Evolutionary conservation across 2,888 invertebrate species (phyloP).

Genomic region (Colletes collaris): DNA sequence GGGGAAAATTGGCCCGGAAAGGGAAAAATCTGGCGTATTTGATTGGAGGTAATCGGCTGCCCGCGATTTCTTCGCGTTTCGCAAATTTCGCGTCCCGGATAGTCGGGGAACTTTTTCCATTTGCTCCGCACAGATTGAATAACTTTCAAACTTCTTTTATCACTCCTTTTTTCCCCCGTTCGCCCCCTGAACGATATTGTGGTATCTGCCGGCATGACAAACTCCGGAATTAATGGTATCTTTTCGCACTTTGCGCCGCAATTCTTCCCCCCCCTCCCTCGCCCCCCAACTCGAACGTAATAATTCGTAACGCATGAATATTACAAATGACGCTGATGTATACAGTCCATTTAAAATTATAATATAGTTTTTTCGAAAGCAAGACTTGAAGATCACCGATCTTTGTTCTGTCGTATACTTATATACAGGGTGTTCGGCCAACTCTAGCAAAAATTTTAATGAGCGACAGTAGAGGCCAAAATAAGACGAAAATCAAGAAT

Average conservation of each 20-base stretch:
- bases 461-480: too few relatives aligned
- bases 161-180: constrained; percentile 26
- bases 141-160: constrained; percentile 60
- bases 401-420: too few relatives aligned
- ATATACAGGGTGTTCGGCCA: too few relatives aligned
- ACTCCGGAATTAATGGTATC: constrained; percentile 58
- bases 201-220: constrained; percentile 49
- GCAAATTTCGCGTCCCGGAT: constrained; percentile 36
- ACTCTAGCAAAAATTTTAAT: too few relatives aligned
- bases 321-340: neutral
- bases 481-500: too few relatives aligned
- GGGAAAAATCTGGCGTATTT: neutral
- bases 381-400: neutral
- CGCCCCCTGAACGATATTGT: constrained; percentile 47
- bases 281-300: neutral
- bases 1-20: too few relatives aligned
- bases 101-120: constrained; percentile 59
- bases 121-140: constrained; percentile 58
- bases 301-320: constrained; percentile 7
- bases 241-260: constrained; percentile 41
- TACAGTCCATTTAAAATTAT: neutral
- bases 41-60: constrained; percentile 34
- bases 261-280: neutral
- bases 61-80: constrained; percentile 44
- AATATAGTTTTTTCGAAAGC: neutral